phyloP scores from a whole-genome alignment of 2,888 invertebrate genomes.

The Dromius quadrimaculatus region DNA sequence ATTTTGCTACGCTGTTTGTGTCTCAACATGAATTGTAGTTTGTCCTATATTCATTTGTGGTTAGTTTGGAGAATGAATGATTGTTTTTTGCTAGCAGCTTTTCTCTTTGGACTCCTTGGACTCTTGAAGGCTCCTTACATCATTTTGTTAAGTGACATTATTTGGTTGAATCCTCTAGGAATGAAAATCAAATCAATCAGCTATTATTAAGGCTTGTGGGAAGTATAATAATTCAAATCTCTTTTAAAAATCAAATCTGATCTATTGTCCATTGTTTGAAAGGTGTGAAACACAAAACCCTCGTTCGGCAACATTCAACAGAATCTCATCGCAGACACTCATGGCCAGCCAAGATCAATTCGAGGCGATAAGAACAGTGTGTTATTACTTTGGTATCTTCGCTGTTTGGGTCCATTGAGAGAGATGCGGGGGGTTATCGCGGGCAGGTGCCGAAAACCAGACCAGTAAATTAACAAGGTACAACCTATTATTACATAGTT shows the following conservation, averaged over 20 bases:
- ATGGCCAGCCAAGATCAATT: slow-evolving; percentile 37
- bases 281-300: slow-evolving; percentile 24
- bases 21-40: too few species aligned
- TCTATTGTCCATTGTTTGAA: slow-evolving; percentile 33
- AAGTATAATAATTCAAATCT: not conserved
- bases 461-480: slow-evolving; percentile 50
- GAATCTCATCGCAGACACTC: slow-evolving; percentile 8
- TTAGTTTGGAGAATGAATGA: too few species aligned
- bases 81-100: too few species aligned
- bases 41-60: too few species aligned
- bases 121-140: too few species aligned
- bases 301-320: not conserved
- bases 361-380: slow-evolving; percentile 41
- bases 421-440: slow-evolving; percentile 12
- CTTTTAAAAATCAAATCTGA: slow-evolving; percentile 7
- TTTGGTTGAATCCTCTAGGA: too few species aligned
- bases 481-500: slow-evolving; percentile 49
- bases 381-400: slow-evolving; percentile 47
- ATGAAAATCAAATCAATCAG: too few species aligned
- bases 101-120: too few species aligned
- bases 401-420: not conserved
- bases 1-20: too few species aligned
- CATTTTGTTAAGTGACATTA: too few species aligned
- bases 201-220: not conserved
- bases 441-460: slow-evolving; percentile 52